Conservation (phyloP, 2,113 vertebrate genomes). For the Micromys minutus region DNA sequence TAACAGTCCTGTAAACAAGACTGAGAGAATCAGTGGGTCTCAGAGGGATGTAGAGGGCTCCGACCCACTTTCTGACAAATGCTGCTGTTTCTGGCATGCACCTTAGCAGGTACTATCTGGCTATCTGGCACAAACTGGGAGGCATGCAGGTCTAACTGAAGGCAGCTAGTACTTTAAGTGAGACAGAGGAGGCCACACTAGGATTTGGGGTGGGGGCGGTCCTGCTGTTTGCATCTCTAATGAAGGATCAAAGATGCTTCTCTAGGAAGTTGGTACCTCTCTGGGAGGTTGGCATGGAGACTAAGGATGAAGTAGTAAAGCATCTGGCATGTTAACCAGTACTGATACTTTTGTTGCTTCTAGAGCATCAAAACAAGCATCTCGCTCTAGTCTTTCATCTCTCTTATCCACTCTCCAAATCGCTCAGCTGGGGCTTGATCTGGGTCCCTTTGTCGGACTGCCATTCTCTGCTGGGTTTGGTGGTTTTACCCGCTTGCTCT, state of each 20-base stretch:
- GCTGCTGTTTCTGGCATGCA: not conserved
- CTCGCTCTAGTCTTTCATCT: not conserved
- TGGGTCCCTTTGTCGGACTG: not conserved
- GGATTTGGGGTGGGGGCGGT: not conserved
- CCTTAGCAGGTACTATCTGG: not conserved
- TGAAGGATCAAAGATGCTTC: not conserved
- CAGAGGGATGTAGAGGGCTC: not conserved
- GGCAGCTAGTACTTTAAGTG: not conserved
- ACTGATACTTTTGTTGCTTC: constrained; percentile 35
- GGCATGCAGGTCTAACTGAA: not conserved
- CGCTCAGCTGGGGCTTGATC: not conserved
- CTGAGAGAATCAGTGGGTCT: not conserved
- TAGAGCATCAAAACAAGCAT: not conserved
- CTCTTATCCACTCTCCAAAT: constrained; percentile 40
- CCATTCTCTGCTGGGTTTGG: not conserved
- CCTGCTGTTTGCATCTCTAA: constrained; percentile 26
- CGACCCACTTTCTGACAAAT: not conserved
- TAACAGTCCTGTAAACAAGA: not conserved
- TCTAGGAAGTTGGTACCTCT: not conserved
- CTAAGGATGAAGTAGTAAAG: not conserved
- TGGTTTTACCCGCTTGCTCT: not conserved
- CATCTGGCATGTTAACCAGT: constrained; percentile 28
- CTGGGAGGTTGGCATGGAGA: not conserved
- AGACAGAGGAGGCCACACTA: not conserved
- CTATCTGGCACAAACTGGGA: not conserved